Base-by-base conservation (phyloP, 1,140 invertebrate genomes). In the Lepidostoma basale region DNA sequence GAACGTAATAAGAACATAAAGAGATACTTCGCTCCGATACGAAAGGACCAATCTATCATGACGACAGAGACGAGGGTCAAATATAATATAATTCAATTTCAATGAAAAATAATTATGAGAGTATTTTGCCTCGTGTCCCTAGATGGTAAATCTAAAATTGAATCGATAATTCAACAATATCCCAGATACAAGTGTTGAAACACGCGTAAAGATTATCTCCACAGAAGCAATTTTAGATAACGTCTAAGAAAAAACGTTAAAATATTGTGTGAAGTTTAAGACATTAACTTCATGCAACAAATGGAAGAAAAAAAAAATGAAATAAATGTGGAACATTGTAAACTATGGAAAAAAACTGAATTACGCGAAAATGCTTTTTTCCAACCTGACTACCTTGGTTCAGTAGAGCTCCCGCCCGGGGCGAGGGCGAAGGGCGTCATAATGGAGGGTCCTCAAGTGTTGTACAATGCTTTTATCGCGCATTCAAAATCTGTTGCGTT, bases 1-100 rank as follows among this genome's bases (percentile, higher is more conserved):
- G 42, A 47, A 30, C 45, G 36, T 64, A 69, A 69, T 64, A 58
- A 64, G 68, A 40, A 70, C 16, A 67, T 62, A 70, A 70, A 69
- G 62, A 69, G 56, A 59, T 52, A 26, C 25, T 16, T 25, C 36
- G 36, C 56, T 59, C 33, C 56, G 56, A 59, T 59, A 59, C 56
- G 33, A 59, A 59, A 59, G 39, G 56, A 42, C 56, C 39, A 59
- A 59, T 59, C 56, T 59, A 59, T 59, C 33, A 26, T n/a, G 56
- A 25, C 33, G 56, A 59, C 39, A 42, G 56, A 39, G 39, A 42
- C 39, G 56, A 59, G 56, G 56, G 56, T 40, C 56, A 22, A 59
- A 42, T 25, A 59, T 59, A 59, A 42, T 25, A 59, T 59, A 59
- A 59, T 59, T 59, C 22, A 39, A 59, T 42, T 40, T 59, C 33